These are phyloP conservation scores for Leptothorax acervorum DNA, from an alignment of 2,888 invertebrate genomes.

Conservation along the genomic window DNA sequence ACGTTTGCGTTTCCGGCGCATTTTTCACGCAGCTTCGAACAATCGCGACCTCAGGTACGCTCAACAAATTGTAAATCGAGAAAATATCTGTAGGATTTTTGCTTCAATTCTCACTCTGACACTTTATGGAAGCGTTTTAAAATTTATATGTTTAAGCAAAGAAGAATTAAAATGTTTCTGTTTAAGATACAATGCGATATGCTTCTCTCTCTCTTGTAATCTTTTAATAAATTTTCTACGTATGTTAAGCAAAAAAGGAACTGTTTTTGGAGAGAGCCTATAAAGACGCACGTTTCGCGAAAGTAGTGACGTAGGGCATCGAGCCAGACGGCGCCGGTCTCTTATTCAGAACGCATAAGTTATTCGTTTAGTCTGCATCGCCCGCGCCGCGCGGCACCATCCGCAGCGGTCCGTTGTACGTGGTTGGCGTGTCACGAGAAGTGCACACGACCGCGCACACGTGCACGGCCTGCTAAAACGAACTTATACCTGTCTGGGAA, in stretches of 20 bases:
- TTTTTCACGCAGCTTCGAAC: conserved; percentile 22
- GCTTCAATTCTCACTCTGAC: not conserved
- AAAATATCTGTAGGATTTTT: not conserved
- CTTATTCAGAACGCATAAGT: conserved; percentile 71
- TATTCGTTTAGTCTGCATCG: conserved; percentile 69
- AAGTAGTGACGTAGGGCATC: conserved; percentile 43
- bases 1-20: not conserved
- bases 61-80: conserved; percentile 3
- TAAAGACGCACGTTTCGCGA: conserved; percentile 26
- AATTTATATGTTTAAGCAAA: not conserved
- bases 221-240: not conserved
- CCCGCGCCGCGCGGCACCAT: conserved; percentile 25
- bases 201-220: too few species aligned
- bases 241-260: not conserved
- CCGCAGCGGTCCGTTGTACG: conserved; percentile 54
- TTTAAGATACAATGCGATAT: not conserved
- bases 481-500: conserved; percentile 46
- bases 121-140: not conserved
- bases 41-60: conserved; percentile 7
- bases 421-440: conserved; percentile 65
- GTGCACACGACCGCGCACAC: conserved; percentile 66
- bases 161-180: not conserved
- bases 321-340: conserved; percentile 60
- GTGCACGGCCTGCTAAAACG: conserved; percentile 64
- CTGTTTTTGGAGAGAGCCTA: not conserved